phyloP scores from a whole-genome alignment of 2,888 invertebrate species.

The Thysanoteuthis rhombus region DNA sequence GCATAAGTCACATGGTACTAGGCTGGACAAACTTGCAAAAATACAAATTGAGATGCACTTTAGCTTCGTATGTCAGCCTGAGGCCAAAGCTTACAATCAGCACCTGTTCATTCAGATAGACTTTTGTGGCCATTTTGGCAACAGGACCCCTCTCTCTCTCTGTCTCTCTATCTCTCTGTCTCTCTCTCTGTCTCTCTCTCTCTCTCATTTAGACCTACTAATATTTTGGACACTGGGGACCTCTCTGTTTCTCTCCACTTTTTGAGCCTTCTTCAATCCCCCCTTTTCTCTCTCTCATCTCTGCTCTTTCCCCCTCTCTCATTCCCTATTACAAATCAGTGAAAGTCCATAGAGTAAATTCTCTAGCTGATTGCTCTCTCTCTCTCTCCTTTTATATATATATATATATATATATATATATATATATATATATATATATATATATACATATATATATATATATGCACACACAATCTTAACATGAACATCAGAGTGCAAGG shows the following conservation, averaged over 20 bases:
- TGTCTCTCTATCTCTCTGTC: neutral
- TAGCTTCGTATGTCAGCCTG: neutral
- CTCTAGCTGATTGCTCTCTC: neutral
- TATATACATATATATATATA: neutral
- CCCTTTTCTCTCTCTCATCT: neutral
- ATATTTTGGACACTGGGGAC: neutral
- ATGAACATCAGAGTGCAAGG: neutral
- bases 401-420: neutral
- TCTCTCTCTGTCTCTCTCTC: neutral
- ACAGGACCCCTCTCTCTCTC: neutral
- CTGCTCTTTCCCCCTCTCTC: too few species aligned
- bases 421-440: neutral
- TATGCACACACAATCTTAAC: neutral
- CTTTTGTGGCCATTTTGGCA: neutral
- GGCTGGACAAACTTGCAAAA: slow-evolving; percentile 12
- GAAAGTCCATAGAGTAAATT: neutral
- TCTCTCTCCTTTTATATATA: too few species aligned
- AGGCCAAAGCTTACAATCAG: neutral
- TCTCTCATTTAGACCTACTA: neutral
- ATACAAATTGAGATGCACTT: slow-evolving; percentile 12
- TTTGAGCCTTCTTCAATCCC: neutral
- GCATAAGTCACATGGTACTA: neutral
- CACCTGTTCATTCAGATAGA: neutral
- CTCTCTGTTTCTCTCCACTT: neutral
- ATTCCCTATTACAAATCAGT: neutral